phyloP scores from a whole-genome alignment of 2,888 invertebrate genomes.

The Nipponacmea schrenckii region DNA sequence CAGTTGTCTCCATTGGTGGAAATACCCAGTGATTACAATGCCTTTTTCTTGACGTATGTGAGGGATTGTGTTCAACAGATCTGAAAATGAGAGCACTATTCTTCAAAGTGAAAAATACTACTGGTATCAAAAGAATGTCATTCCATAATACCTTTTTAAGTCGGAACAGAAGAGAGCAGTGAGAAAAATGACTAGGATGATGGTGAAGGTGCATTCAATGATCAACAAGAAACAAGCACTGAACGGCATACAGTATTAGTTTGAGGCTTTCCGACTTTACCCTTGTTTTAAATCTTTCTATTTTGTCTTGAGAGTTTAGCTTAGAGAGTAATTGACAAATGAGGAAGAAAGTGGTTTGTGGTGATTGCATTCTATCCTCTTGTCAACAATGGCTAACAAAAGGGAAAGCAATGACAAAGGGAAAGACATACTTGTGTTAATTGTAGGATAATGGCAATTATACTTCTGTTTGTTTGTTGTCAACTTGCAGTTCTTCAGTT shows the following conservation, averaged over 20 bases:
- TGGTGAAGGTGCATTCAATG: neutral
- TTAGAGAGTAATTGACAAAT: conserved; percentile 3
- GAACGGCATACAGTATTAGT: neutral
- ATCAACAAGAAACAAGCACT: conserved; percentile 1
- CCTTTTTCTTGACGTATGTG: conserved; percentile 21
- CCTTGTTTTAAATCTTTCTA: conserved; percentile 3
- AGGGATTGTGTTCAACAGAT: conserved; percentile 22
- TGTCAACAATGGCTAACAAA: conserved; percentile 6
- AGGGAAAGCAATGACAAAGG: conserved; percentile 10
- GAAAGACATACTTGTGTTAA: conserved; percentile 10
- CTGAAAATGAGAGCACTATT: conserved; percentile 5
- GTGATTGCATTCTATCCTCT: neutral
- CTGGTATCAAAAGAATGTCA: conserved; percentile 20
- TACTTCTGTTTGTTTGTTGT: neutral
- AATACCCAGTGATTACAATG: conserved; percentile 22
- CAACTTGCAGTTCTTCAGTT: neutral
- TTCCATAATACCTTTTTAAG: conserved; percentile 15
- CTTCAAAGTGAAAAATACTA: conserved; percentile 17
- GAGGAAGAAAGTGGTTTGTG: conserved; percentile 2
- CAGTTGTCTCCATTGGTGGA: conserved; percentile 16
- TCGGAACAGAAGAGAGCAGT: conserved; percentile 4
- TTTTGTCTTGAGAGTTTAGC: conserved; percentile 7
- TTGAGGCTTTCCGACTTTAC: conserved; percentile 4
- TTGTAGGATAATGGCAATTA: conserved; percentile 7
- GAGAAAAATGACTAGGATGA: neutral